Base-by-base conservation (phyloP, 1,140 invertebrate genomes). In the Polypedilum vanderplanki region DNA sequence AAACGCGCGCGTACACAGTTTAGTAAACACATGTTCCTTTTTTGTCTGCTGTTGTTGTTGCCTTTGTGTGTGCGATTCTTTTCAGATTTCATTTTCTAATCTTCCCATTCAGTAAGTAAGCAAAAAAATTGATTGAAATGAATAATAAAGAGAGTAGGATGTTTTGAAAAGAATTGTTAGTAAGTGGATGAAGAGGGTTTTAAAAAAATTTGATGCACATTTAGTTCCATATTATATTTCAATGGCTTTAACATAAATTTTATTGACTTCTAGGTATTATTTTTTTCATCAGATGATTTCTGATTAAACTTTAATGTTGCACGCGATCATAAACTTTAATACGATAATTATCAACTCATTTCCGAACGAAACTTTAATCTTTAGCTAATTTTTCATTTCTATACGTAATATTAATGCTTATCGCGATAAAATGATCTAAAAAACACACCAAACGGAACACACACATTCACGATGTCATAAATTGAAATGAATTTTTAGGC, bases 11-110 rank as follows among this genome's bases (percentile, higher is more conserved):
- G 65, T 70, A 70, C 18, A 70, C 65, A 70, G 20, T 70, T 18
- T 70, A 70, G 65, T 70, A n/a, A 22, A 22, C 65, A 22, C 65
- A 70, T 22, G 65, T 70, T 70, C 65, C 65, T 70, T 20, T 20
- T 70, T 70, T 57, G 24, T 33, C 24, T 33, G 24, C 24, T 33
- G 24, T 33, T 33, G 46, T 57, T 57, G 46, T 57, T 57, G n/a
- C n/a, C n/a, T 57, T n/a, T 57, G 46, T 57, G 12, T 57, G n/a
- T 57, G 12, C 46, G 15, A 57, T n/a, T n/a, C 24, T 33, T 33
- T n/a, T 57, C 46, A 57, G 46, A 57, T 57, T 57, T 57, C n/a
- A 12, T 46, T 57, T 57, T 57, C 46, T 57, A 57, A 57, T 57
- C 9, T 57, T 12, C 46, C 15, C 46, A 57, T 57, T 57, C 46